Conservation (phyloP, 30 jellyfish, hydroid and myxozoan species). For the Hydractinia echinata region DNA sequence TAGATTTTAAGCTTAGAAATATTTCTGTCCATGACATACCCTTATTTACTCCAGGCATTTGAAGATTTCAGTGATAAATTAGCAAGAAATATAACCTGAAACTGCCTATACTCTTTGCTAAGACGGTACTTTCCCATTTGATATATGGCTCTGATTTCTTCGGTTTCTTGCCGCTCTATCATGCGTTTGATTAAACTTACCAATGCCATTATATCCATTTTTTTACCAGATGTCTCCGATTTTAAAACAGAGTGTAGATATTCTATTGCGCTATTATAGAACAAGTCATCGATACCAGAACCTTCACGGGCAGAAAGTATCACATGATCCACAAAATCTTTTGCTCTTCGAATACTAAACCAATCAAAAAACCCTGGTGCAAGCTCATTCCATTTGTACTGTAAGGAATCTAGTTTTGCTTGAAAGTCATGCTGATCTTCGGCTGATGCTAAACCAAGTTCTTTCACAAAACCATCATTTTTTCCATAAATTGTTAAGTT, state of each 20-base stretch:
- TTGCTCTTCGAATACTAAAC: background rate
- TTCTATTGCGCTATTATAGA: background rate
- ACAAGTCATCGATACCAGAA: constrained; percentile 4
- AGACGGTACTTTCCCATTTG: constrained; percentile 3
- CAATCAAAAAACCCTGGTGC: constrained; percentile 1
- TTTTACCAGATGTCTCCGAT: background rate
- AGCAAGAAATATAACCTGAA: background rate
- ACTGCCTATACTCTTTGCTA: background rate
- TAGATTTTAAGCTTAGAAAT: no score
- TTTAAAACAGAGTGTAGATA: background rate
- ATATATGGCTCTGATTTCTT: background rate
- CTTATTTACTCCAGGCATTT: no score
- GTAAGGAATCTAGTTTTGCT: background rate
- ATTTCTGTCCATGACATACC: no score
- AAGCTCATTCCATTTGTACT: no score
- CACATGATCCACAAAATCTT: background rate
- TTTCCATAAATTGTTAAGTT: no score
- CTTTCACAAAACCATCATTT: background rate
- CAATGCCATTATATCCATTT: background rate
- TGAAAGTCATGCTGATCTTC: background rate
- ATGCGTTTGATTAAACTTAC: no score
- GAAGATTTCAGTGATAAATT: no score
- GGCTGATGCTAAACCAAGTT: background rate
- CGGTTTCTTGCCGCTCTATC: constrained; percentile 8
- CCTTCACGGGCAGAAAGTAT: background rate